Conservation (phyloP, 2,113 vertebrate genomes). For the Scytalopus superciliaris region DNA sequence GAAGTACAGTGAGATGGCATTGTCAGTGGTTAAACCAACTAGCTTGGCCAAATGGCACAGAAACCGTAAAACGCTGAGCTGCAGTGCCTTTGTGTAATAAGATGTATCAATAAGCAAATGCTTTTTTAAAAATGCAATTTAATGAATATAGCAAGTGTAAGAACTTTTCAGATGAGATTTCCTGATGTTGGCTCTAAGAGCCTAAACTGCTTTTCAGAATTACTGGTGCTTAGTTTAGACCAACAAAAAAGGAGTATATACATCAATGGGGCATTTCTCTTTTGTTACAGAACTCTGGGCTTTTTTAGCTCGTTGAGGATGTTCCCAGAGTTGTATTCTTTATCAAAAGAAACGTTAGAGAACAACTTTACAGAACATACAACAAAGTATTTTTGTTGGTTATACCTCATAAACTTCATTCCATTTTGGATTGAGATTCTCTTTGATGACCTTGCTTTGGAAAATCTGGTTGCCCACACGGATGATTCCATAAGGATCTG, state of each 20-base stretch:
- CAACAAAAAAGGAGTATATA: not conserved
- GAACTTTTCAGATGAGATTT: not conserved
- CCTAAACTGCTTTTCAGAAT: not conserved
- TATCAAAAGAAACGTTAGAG: not conserved
- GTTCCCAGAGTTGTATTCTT: not conserved
- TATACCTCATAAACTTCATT: slow-evolving; percentile 94
- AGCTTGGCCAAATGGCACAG: not conserved
- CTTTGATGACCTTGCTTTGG: slow-evolving; percentile 91
- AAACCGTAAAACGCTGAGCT: not conserved
- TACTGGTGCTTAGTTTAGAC: not conserved
- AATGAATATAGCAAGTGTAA: not conserved
- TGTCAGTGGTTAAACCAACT: not conserved
- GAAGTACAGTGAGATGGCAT: not conserved
- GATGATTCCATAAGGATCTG: slow-evolving; percentile 93
- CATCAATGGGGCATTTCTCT: not conserved
- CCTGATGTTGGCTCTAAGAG: not conserved
- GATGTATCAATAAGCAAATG: not conserved
- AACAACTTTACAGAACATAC: not conserved
- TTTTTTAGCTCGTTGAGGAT: not conserved
- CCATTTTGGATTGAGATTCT: slow-evolving; percentile 91
- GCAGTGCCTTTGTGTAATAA: not conserved
- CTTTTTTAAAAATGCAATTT: not conserved
- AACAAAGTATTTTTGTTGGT: not conserved
- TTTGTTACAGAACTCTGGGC: not conserved
- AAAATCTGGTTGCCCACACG: slow-evolving; percentile 86